Evolutionary conservation across 2,888 invertebrate genomes (phyloP).

Genomic region (Tholera decimalis): DNA sequence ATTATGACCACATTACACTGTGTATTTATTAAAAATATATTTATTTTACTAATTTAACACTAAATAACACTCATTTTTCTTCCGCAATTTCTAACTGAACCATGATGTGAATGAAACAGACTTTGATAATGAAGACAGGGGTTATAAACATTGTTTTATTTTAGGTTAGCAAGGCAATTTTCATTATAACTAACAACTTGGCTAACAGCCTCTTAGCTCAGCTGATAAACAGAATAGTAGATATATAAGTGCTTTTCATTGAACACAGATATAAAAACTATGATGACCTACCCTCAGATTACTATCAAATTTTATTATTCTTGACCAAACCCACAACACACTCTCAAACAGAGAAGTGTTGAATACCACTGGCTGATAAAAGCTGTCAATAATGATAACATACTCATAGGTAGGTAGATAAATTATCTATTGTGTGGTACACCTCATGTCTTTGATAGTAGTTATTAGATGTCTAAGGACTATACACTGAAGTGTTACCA

Average conservation of each 20-base stretch:
- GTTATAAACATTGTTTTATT: conserved; percentile 19
- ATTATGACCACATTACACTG: conserved; percentile 65
- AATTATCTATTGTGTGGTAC: conserved; percentile 52
- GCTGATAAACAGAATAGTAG: too few species aligned
- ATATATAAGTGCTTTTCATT: neutral
- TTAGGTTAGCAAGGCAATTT: neutral
- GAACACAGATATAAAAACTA: neutral
- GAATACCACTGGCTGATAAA: conserved; percentile 69
- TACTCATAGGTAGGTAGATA: too few species aligned
- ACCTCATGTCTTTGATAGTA: conserved; percentile 39
- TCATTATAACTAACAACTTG: neutral
- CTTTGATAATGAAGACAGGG: conserved; percentile 29
- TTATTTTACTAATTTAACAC: conserved; percentile 1
- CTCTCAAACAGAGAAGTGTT: conserved; percentile 59
- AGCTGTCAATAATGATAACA: conserved; percentile 62
- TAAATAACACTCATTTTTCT: conserved; percentile 10
- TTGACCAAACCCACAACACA: neutral
- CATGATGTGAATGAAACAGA: conserved; percentile 8
- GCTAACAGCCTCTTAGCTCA: neutral
- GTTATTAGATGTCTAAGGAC: conserved; percentile 17
- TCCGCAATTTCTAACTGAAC: conserved; percentile 12
- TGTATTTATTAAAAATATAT: neutral
- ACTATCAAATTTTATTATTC: neutral
- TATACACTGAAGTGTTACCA: neutral
- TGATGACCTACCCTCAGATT: neutral